Base-by-base conservation (phyloP, 2,888 invertebrate species). In the Thelaira solivaga region DNA sequence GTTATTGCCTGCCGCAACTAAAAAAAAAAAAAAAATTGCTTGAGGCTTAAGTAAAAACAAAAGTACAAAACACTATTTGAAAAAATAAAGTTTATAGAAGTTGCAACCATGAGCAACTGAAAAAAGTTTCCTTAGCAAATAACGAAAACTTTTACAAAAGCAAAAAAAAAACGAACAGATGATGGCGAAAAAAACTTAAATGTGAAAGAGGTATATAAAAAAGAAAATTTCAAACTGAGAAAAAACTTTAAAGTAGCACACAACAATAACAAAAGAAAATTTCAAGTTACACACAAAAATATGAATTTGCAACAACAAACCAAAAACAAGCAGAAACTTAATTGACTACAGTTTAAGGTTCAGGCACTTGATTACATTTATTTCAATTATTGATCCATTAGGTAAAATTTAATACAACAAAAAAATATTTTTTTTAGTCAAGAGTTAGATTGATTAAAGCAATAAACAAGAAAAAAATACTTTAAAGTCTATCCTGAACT, bases 1-100 rank as follows among this genome's bases (percentile, higher is more conserved):
- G n/a, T 31, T 8, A 3, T 36, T 65, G 65, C 65, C 67, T 72
- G 53, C 71, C 61, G 41, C 55, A 72, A 76, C 59, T 67, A 62
- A 36, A 13, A 16, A n/a, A 53, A 76, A 76, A 62, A 36, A 13
- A 16, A n/a, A 53, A 76, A 76, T 61, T 31, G 61, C 71, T 55
- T 55, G 43, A 53, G 65, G 61, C 43, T 53, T 71, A 41, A 34
- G 18, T 39, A 39, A 65, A 31, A 43, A 10, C 29, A 24, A 18
- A n/a, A 34, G 11, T 10, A 41, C 3, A 47, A 41, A 13, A 67
- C 59, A 64, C 16, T 41, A 51, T 39, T 53, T 53, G n/a, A 49
- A 22, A 53, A 76, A 64, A 57, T 26, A 20, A 34, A 45, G 53
- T 71, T 59, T 76, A 71, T 59, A 20, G 53, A 51, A 24, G 36